Evolutionary conservation across 2,888 invertebrate species (phyloP).

Genomic region (Drosophila rellima): DNA sequence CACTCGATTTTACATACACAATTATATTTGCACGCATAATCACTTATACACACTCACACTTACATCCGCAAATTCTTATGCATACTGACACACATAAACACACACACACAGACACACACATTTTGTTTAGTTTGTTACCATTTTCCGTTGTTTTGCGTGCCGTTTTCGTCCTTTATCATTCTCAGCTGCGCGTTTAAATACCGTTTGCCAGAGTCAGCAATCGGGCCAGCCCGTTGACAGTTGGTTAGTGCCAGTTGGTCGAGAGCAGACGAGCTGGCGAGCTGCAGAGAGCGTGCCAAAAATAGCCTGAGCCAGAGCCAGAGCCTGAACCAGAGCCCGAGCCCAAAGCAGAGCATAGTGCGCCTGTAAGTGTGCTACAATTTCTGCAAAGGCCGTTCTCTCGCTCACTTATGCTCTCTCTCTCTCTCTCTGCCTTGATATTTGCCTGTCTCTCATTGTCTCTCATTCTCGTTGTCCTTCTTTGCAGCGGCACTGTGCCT

Average conservation of each 20-base stretch:
- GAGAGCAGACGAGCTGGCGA: conserved; percentile 39
- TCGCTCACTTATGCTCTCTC: conserved; percentile 4
- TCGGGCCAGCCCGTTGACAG: conserved; percentile 60
- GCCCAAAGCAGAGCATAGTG: conserved; percentile 16
- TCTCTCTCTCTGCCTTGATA: not conserved
- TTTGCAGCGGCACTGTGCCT: conserved; percentile 37
- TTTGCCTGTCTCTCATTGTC: conserved; percentile 4
- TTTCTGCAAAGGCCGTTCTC: conserved; percentile 57
- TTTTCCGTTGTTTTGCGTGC: conserved; percentile 54
- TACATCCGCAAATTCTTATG: conserved; percentile 27
- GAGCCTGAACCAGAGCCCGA: not conserved
- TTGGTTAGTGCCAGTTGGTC: conserved; percentile 56
- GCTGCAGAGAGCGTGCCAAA: conserved; percentile 54
- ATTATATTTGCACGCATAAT: conserved; percentile 43
- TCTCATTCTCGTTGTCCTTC: conserved; percentile 1
- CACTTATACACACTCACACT: conserved; percentile 22
- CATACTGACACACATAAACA: conserved; percentile 48
- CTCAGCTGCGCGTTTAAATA: conserved; percentile 76
- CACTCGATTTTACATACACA: conserved; percentile 26
- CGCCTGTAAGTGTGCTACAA: conserved; percentile 58
- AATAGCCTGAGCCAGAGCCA: conserved; percentile 65
- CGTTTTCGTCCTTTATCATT: conserved; percentile 68
- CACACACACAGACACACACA: conserved; percentile 28
- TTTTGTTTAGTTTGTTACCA: conserved; percentile 57
- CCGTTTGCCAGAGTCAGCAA: conserved; percentile 66